phyloP scores from a whole-genome alignment of 2,888 invertebrate species.

The Microctonus aethiopoides region DNA sequence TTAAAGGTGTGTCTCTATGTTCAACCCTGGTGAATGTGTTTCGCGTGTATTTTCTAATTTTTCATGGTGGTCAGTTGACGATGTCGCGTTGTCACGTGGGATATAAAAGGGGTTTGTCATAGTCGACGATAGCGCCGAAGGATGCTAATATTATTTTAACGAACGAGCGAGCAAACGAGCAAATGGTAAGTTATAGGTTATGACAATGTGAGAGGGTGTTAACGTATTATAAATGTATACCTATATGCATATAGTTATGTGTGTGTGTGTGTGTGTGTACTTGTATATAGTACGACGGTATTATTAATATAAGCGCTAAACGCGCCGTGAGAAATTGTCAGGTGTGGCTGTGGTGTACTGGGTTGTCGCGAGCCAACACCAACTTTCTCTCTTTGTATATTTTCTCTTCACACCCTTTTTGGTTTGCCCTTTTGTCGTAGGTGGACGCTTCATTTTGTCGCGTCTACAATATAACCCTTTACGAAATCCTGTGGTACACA shows the following conservation, averaged over 20 bases:
- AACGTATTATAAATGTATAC: constrained; percentile 18
- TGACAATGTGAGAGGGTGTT: constrained; percentile 24
- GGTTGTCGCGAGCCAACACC: constrained; percentile 26
- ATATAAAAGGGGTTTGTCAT: constrained; percentile 27
- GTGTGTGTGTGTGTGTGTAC: too few relatives aligned
- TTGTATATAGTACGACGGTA: constrained; percentile 38
- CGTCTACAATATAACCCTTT: constrained; percentile 32
- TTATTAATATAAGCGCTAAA: constrained; percentile 58
- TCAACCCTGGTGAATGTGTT: constrained; percentile 4
- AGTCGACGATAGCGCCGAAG: constrained; percentile 36
- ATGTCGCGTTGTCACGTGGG: too few relatives aligned
- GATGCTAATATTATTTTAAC: constrained; percentile 55
- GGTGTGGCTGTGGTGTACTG: constrained; percentile 47
- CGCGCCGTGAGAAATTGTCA: constrained; percentile 61
- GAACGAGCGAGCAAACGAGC: constrained; percentile 40
- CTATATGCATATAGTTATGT: too few relatives aligned
- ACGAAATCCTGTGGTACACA: constrained; percentile 33
- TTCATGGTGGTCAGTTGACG: constrained; percentile 4
- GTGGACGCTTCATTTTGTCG: constrained; percentile 25
- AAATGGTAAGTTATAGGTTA: constrained; percentile 12
- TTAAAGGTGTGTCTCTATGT: constrained; percentile 28
- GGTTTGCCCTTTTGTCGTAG: not conserved
- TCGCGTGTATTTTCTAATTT: constrained; percentile 32
- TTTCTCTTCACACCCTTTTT: constrained; percentile 32
- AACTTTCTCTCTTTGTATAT: constrained; percentile 35